Percentiles rank a stretch among this genome's conserved stretches.
phyloP scores from a whole-genome alignment of 1,140 invertebrate species.

The Ips nitidus region DNA sequence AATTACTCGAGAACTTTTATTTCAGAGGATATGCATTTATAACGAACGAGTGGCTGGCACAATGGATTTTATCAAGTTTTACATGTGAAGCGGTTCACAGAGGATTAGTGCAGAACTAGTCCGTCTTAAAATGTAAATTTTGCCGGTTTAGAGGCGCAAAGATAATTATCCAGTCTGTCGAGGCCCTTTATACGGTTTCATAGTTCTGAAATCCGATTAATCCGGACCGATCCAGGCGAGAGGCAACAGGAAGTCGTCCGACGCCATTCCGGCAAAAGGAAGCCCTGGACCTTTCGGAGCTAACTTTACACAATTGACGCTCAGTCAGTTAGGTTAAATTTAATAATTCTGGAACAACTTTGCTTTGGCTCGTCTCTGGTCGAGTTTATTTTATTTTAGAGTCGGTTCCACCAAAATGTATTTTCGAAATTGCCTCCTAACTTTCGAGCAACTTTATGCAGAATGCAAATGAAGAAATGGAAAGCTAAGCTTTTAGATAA shows the following conservation, averaged over 20 bases:
- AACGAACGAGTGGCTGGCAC: slow-evolving; percentile 22
- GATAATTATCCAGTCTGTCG: slow-evolving; percentile 46
- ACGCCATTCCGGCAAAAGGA: slow-evolving; percentile 24
- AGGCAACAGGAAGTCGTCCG: slow-evolving; percentile 33
- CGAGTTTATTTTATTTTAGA: neutral
- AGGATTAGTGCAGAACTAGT: slow-evolving; percentile 39
- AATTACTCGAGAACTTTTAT: slow-evolving; percentile 16
- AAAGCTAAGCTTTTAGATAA: no score
- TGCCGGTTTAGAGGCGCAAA: slow-evolving; percentile 41
- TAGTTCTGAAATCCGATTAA: slow-evolving; percentile 49
- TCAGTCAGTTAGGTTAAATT: slow-evolving; percentile 24
- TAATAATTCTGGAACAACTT: slow-evolving; percentile 18
- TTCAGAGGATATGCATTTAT: slow-evolving; percentile 30
- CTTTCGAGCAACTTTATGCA: no score
- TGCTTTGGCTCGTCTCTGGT: neutral
- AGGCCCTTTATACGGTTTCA: slow-evolving; percentile 47
- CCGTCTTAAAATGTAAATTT: slow-evolving; percentile 49
- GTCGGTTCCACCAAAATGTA: no score
- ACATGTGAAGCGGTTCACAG: slow-evolving; percentile 41
- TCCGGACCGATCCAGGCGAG: slow-evolving; percentile 34
- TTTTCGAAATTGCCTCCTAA: no score
- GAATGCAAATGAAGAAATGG: no score
- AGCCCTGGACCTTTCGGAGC: slow-evolving; percentile 10
- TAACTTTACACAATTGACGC: slow-evolving; percentile 23
- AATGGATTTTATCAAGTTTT: slow-evolving; percentile 36